Evolutionary conservation across 2,888 invertebrate species (phyloP).

Genomic region (Sylvicola fuscatus): DNA sequence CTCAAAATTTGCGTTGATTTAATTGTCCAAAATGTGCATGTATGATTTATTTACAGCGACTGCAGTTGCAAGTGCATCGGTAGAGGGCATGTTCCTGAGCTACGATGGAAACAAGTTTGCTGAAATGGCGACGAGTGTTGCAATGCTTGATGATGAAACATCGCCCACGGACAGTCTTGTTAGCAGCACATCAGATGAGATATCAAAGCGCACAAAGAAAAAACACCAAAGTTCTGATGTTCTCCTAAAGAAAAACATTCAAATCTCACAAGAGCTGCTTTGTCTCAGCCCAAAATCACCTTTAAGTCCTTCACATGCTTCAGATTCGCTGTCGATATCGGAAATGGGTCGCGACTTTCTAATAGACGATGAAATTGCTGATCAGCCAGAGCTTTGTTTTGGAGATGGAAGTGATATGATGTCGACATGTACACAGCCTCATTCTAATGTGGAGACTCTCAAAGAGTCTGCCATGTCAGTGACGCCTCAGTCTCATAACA

Average conservation of each 20-base stretch:
- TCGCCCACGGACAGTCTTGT: slow-evolving; percentile 65
- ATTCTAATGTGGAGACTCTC: too few species aligned
- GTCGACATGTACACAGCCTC: slow-evolving; percentile 9
- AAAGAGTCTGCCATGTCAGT: too few species aligned
- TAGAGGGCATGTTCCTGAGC: slow-evolving; percentile 26
- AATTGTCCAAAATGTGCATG: too few species aligned
- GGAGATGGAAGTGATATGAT: slow-evolving; percentile 31
- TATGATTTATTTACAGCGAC: slow-evolving; percentile 6
- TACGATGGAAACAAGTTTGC: slow-evolving; percentile 54
- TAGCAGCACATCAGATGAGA: slow-evolving; percentile 14
- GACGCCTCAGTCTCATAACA: too few species aligned
- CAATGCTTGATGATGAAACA: slow-evolving; percentile 59
- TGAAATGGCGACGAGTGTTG: slow-evolving; percentile 42
- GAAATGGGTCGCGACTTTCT: slow-evolving; percentile 47
- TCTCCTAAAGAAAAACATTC: slow-evolving; percentile 20
- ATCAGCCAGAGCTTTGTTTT: slow-evolving; percentile 68
- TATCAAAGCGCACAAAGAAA: slow-evolving; percentile 14
- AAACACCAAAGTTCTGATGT: slow-evolving; percentile 10
- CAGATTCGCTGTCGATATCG: slow-evolving; percentile 55
- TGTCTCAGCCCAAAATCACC: slow-evolving; percentile 43
- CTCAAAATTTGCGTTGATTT: too few species aligned
- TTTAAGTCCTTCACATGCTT: slow-evolving; percentile 59
- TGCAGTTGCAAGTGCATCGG: slow-evolving; percentile 9
- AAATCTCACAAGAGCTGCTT: slow-evolving; percentile 24
- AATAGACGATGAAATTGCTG: slow-evolving; percentile 76